phyloP scores from a whole-genome alignment of 92 coral and sea anemone species.

The Isaurus tuberculatus region DNA sequence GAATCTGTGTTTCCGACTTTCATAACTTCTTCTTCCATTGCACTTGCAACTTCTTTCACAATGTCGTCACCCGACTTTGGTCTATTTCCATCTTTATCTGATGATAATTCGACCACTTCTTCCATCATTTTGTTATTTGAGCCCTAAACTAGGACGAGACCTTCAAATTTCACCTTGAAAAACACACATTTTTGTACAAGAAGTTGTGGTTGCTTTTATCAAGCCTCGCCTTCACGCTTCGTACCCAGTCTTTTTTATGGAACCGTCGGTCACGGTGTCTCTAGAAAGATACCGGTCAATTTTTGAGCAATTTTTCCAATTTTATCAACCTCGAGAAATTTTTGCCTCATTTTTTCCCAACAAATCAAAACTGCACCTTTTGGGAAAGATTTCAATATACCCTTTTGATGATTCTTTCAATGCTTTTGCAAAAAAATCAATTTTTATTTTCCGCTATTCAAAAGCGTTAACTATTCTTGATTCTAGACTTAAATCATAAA shows the following conservation, averaged over 20 bases:
- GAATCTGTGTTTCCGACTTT: slow-evolving; percentile 62
- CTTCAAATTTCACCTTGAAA: neutral
- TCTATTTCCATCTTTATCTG: slow-evolving; percentile 45
- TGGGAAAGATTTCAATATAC: too few relatives aligned
- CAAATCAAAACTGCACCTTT: too few relatives aligned
- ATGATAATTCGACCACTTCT: slow-evolving; percentile 10
- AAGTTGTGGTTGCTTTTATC: slow-evolving; percentile 29
- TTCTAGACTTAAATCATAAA: too few relatives aligned
- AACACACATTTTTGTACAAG: neutral
- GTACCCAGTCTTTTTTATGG: slow-evolving; percentile 12
- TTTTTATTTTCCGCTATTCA: too few relatives aligned
- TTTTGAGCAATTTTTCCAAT: too few relatives aligned
- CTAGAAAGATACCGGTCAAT: too few relatives aligned
- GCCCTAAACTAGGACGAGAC: neutral
- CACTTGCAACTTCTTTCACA: slow-evolving; percentile 93
- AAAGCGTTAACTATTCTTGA: too few relatives aligned
- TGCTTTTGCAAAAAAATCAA: too few relatives aligned
- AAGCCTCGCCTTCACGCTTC: neutral
- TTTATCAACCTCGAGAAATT: too few relatives aligned
- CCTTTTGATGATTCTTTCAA: too few relatives aligned
- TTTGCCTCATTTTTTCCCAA: too few relatives aligned
- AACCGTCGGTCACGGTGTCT: neutral
- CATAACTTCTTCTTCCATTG: slow-evolving; percentile 85
- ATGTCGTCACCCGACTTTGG: slow-evolving; percentile 68
- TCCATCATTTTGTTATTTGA: slow-evolving; percentile 45